Base-by-base conservation (phyloP, 2,888 invertebrate species). In the Lapara coniferarum region DNA sequence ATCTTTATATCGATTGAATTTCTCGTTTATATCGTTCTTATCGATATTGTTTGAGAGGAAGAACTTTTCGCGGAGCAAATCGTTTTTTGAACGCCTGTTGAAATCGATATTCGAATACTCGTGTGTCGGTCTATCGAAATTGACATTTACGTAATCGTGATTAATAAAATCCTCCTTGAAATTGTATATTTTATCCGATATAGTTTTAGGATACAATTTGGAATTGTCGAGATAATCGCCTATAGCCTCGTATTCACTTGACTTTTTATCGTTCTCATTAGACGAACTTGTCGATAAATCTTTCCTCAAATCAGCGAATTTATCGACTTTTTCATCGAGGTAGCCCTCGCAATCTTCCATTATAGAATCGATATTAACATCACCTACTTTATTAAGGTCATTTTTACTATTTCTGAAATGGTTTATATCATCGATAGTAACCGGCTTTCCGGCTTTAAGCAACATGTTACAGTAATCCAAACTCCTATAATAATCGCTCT, bases 401-500 rank as follows among this genome's bases (percentile, higher is more conserved):
- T 70, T 76, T 70, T 71, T 72, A 49, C 70, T 75, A 71, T 59
- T 71, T 59, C 69, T 77, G 67, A 75, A 83, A 76, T 74, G 72
- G 0, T 69, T 69, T 10, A 82, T 79, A n/a, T 82, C 84, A 10
- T 79, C 77, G 3, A 81, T 75, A 0, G 80, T 78, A 5, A 79
- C 57, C 0, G 69, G 51, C 10, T 68, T 70, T 12, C 55, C 56
- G 8, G 70, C 25, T 58, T 80, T 85, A 16, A 87, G 84, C 0
- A 83, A 14, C 3, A 87, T 78, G 53, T 92, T 92, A 71, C 89
- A 89, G 72, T 93, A 94, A 67, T 94, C 93, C 0, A 94, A 66
- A 52, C 92, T 91, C 72, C 89, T 88, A 74, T 94, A 94, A 69
- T 94, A 94, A 69, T 94, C 94, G 30, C 92, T 92, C 63, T 94